Percentiles rank a stretch among this genome's conserved stretches.
Evolutionary conservation across 1,140 invertebrate genomes (phyloP).

Genomic region (Brachionus manjavacas): DNA sequence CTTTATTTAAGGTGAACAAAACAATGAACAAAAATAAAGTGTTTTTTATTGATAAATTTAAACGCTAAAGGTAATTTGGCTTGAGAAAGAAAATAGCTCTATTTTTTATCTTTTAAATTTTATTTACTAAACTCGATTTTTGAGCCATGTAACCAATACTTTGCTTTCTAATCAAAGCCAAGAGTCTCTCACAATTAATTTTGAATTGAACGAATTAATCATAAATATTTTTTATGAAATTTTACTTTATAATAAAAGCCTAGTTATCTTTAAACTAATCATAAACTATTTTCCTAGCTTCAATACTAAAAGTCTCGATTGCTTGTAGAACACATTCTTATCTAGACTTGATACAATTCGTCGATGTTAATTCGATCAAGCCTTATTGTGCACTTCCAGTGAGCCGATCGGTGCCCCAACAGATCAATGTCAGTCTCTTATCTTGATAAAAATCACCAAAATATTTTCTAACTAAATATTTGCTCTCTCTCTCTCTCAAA

Average conservation of each 20-base stretch:
- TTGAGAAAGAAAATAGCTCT: background rate
- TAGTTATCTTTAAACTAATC: conserved; percentile 17
- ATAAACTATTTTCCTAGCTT: background rate
- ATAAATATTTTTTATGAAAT: conserved; percentile 15
- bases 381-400: background rate
- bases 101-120: conserved; percentile 22
- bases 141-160: background rate
- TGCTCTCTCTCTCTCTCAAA: background rate
- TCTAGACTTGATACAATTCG: background rate
- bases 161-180: background rate
- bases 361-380: background rate
- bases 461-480: background rate
- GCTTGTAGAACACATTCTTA: background rate
- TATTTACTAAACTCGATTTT: conserved; percentile 11
- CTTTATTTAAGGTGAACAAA: conserved; percentile 25
- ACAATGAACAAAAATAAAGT: conserved; percentile 15
- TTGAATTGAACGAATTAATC: conserved; percentile 33
- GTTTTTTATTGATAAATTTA: background rate
- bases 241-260: background rate
- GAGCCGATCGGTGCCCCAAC: background rate
- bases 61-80: background rate
- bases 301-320: background rate
- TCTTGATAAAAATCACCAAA: background rate
- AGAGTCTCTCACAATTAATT: background rate
- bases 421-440: background rate